These are phyloP conservation scores for Synergus umbraculus DNA, from an alignment of 2,888 invertebrate species.

Conservation along the genomic window DNA sequence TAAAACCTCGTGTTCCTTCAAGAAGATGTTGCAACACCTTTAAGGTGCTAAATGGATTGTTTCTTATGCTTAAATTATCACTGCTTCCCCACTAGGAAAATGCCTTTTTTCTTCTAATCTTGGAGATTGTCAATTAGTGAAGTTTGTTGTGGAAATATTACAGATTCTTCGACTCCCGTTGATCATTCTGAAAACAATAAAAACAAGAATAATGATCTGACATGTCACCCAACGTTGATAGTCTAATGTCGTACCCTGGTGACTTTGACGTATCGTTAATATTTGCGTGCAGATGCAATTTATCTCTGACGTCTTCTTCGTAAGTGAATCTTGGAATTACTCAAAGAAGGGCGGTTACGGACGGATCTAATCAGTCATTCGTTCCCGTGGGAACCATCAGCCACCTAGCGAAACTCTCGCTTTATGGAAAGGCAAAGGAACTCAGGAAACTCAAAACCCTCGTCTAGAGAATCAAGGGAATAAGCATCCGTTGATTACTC, in stretches of 20 bases:
- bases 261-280: slow-evolving; percentile 60
- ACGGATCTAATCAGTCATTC: slow-evolving; percentile 64
- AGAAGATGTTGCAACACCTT: neutral
- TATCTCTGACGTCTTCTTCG: slow-evolving; percentile 61
- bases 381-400: slow-evolving; percentile 58
- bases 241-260: slow-evolving; percentile 43
- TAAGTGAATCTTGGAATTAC: slow-evolving; percentile 65
- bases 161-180: neutral
- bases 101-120: neutral
- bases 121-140: neutral
- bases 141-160: too few species aligned
- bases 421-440: slow-evolving; percentile 12
- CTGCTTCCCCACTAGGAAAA: neutral
- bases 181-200: neutral
- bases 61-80: neutral
- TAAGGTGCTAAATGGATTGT: slow-evolving; percentile 1
- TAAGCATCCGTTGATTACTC: slow-evolving; percentile 14
- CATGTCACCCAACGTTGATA: neutral
- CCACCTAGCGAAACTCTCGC: slow-evolving; percentile 40
- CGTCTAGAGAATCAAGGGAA: slow-evolving; percentile 22
- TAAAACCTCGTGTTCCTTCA: neutral
- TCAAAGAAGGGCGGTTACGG: slow-evolving; percentile 46
- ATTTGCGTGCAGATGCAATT: slow-evolving; percentile 67
- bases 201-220: neutral
- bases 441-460: slow-evolving; percentile 24